Evolutionary conservation across 2,797 vertebrate species (phyloP).

Genomic region (Apogon talboti): DNA sequence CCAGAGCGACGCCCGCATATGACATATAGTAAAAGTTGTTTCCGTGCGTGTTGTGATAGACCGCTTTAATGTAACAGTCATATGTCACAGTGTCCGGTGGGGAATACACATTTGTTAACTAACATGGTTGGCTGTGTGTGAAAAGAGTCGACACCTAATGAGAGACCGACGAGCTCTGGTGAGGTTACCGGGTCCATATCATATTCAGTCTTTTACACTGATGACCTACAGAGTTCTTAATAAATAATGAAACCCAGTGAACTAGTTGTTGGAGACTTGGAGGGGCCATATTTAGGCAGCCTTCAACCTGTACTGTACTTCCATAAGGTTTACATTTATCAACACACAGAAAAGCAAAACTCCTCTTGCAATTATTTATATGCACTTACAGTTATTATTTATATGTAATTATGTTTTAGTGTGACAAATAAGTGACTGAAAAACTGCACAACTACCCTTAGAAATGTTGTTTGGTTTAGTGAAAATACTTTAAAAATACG

Average conservation of each 20-base stretch:
- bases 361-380: not conserved
- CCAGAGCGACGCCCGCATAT: not conserved
- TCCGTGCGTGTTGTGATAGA: not conserved
- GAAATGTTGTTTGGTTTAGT: too few species aligned
- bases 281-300: constrained; percentile 9
- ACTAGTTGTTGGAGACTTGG: constrained; percentile 25
- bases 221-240: constrained; percentile 44
- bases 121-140: constrained; percentile 20
- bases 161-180: constrained; percentile 26
- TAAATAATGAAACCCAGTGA: constrained; percentile 62
- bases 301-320: constrained; percentile 1
- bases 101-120: not conserved
- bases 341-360: not conserved
- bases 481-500: too few species aligned
- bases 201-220: constrained; percentile 36
- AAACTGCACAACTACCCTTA: too few species aligned
- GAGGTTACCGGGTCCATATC: constrained; percentile 43
- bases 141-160: constrained; percentile 39
- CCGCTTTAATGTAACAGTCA: not conserved
- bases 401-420: too few species aligned
- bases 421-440: too few species aligned
- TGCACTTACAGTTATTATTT: too few species aligned
- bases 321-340: constrained; percentile 6
- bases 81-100: not conserved
- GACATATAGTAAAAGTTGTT: not conserved